Percentiles rank a stretch among this genome's conserved stretches.
phyloP scores from a whole-genome alignment of 2,113 vertebrate species.

The Motacilla alba region DNA sequence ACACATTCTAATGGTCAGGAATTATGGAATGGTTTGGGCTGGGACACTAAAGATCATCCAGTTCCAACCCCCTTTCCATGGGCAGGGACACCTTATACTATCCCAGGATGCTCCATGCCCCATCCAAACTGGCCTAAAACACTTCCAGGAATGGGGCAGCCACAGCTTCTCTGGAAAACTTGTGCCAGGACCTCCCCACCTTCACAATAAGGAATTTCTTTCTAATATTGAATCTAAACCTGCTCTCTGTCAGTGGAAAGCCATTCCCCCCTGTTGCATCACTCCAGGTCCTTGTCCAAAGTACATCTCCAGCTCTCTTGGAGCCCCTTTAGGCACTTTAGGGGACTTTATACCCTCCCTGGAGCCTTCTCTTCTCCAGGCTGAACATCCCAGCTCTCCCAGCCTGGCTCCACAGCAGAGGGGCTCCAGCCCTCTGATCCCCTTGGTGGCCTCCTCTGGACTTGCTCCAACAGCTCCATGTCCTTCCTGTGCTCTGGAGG shows the following conservation, averaged over 20 bases:
- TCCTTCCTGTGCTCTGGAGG: not conserved
- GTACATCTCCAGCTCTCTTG: not conserved
- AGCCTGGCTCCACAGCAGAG: not conserved
- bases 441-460: not conserved
- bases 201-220: not conserved
- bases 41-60: not conserved
- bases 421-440: not conserved
- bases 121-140: accelerated
- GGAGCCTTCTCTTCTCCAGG: not conserved
- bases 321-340: not conserved
- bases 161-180: not conserved
- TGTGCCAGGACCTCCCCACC: not conserved
- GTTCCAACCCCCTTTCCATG: accelerated
- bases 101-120: not conserved
- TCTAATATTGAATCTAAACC: not conserved
- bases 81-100: not conserved
- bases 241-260: not conserved
- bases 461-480: accelerated
- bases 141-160: not conserved
- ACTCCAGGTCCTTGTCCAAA: not conserved
- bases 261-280: accelerated
- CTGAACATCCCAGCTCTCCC: not conserved
- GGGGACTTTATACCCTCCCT: not conserved
- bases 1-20: accelerated
- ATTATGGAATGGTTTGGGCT: not conserved